Percentiles rank a stretch among this genome's conserved stretches.
These are phyloP conservation scores for Lepidochitona cinerea DNA, from an alignment of 2,888 invertebrate genomes.

Conservation along the genomic window DNA sequence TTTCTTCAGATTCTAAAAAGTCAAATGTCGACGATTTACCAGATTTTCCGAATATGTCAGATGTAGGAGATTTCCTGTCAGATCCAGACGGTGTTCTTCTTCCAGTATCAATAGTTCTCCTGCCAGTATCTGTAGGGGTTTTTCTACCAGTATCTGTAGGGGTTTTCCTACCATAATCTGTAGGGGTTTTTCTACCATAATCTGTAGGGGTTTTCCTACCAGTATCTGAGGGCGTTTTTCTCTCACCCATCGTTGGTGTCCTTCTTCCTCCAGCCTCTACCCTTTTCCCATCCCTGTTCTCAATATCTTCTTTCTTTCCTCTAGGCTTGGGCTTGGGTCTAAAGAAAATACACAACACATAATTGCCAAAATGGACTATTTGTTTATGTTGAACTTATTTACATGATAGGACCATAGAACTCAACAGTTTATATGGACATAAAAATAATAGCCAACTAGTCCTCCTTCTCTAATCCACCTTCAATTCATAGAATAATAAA, in stretches of 20 bases:
- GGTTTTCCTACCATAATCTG: not conserved
- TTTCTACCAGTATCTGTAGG: too few relatives aligned
- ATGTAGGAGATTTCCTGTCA: not conserved
- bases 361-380: too few relatives aligned
- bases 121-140: not conserved
- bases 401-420: too few relatives aligned
- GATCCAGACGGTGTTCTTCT: not conserved
- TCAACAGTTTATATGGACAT: too few relatives aligned
- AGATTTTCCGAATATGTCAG: constrained; percentile 8
- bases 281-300: too few relatives aligned
- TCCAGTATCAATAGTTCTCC: not conserved
- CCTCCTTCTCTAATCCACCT: too few relatives aligned
- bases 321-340: constrained; percentile 2
- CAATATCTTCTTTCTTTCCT: not conserved
- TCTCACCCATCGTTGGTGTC: not conserved
- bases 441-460: too few relatives aligned
- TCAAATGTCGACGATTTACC: not conserved
- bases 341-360: too few relatives aligned
- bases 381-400: too few relatives aligned
- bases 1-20: not conserved
- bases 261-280: not conserved
- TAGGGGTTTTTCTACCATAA: not conserved
- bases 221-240: not conserved
- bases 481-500: too few relatives aligned
- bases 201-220: not conserved